Percentiles rank a stretch among this genome's conserved stretches.
Evolutionary conservation across 2,888 invertebrate species (phyloP).

Genomic region (Stenchaetothrips biformis): DNA sequence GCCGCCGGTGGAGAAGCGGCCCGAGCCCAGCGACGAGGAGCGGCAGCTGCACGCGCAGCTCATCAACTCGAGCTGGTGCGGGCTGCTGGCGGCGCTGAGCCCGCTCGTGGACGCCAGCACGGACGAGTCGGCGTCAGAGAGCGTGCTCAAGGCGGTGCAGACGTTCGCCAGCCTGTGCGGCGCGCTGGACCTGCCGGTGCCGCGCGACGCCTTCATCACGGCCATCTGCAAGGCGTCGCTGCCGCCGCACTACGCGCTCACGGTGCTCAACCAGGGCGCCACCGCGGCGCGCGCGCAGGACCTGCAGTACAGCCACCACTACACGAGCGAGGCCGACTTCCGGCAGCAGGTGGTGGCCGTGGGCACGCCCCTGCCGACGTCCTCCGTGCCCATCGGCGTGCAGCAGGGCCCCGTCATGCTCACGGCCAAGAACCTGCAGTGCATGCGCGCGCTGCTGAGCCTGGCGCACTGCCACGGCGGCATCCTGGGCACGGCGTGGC

Average conservation of each 20-base stretch:
- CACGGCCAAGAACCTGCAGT: conserved; percentile 95
- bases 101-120: conserved; percentile 90
- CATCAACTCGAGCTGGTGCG: conserved; percentile 93
- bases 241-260: conserved; percentile 90
- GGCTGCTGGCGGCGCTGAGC: conserved; percentile 83
- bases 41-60: conserved; percentile 63
- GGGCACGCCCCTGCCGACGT: conserved; percentile 88
- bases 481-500: conserved; percentile 90
- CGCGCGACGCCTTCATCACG: conserved; percentile 90
- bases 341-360: conserved; percentile 95
- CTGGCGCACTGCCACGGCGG: conserved; percentile 89
- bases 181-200: conserved; percentile 60
- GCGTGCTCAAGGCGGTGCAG: conserved; percentile 85
- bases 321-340: conserved; percentile 65
- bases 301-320: conserved; percentile 45
- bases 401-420: conserved; percentile 92
- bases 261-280: conserved; percentile 63
- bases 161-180: conserved; percentile 87
- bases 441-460: conserved; percentile 85
- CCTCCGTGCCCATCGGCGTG: conserved; percentile 69
- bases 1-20: not conserved
- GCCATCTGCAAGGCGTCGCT: conserved; percentile 94
- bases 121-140: conserved; percentile 88
- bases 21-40: conserved; percentile 46
- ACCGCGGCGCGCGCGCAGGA: conserved; percentile 47